A percentile compares a stretch with the other conserved stretches of the same genome.
Conservation (phyloP, 1,140 invertebrate species). For the Drosophila nebulosa region DNA sequence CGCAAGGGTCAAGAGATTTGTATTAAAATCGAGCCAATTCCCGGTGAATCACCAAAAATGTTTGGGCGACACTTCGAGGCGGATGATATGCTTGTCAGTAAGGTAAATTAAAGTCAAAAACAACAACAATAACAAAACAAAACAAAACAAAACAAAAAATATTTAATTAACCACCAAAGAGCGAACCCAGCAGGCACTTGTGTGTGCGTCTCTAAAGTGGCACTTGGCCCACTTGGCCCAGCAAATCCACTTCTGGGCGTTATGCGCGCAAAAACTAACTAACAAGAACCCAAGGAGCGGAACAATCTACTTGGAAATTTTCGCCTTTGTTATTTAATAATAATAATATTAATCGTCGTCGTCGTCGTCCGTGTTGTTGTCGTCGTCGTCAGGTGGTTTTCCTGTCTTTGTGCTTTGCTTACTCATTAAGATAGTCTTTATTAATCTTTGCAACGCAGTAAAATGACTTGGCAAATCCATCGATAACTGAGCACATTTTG, state of each 20-base stretch:
- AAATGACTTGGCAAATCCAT: too few relatives aligned
- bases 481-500: too few relatives aligned
- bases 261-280: neutral
- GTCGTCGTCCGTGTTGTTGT: too few relatives aligned
- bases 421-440: too few relatives aligned
- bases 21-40: conserved; percentile 98
- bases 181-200: neutral
- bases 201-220: neutral
- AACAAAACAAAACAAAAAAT: neutral
- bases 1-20: conserved; percentile 99
- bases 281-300: conserved; percentile 16
- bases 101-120: conserved; percentile 85
- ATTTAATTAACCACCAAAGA: neutral
- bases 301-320: conserved; percentile 29
- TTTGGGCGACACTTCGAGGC: conserved; percentile 99
- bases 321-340: neutral
- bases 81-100: conserved; percentile 96
- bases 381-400: neutral
- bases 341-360: neutral
- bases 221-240: neutral
- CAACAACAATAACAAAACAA: neutral
- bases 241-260: neutral
- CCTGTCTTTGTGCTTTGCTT: neutral
- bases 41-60: conserved; percentile 98
- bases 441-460: too few relatives aligned